A percentile compares a stretch with the other conserved stretches of the same genome.
These are phyloP conservation scores for Saxidomus purpurata DNA, from an alignment of 1,140 invertebrate genomes.

Conservation along the genomic window DNA sequence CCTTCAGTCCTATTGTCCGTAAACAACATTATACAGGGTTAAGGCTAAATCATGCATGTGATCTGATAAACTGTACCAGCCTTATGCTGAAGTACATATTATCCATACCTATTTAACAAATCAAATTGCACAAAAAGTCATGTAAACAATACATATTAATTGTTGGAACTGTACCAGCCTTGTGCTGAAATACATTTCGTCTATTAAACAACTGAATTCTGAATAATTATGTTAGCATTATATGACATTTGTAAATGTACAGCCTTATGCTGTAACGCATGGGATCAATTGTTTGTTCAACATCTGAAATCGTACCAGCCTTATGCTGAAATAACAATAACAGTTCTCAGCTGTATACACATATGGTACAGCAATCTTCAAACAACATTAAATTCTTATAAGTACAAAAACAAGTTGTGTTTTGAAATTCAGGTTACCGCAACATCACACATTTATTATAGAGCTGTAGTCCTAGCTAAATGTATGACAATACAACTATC, in stretches of 20 bases:
- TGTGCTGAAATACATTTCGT: background rate
- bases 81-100: background rate
- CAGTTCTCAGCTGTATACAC: background rate
- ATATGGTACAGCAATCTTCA: too few species aligned
- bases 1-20: too few species aligned
- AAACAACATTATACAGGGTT: background rate
- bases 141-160: background rate
- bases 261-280: background rate
- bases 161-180: background rate
- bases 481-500: too few species aligned
- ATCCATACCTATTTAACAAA: background rate
- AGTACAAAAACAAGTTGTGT: too few species aligned
- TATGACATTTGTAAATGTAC: background rate
- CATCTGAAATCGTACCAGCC: background rate
- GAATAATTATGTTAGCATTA: too few species aligned
- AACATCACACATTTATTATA: too few species aligned
- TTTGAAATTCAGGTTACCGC: too few species aligned
- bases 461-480: too few species aligned
- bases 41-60: background rate
- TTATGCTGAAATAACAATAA: constrained; percentile 1
- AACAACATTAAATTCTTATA: too few species aligned
- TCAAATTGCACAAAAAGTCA: background rate
- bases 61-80: background rate
- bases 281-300: background rate
- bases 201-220: too few species aligned